phyloP scores from a whole-genome alignment of 37 sponge, comb jelly and placozoan genomes.

The Mnemiopsis leidyi region DNA sequence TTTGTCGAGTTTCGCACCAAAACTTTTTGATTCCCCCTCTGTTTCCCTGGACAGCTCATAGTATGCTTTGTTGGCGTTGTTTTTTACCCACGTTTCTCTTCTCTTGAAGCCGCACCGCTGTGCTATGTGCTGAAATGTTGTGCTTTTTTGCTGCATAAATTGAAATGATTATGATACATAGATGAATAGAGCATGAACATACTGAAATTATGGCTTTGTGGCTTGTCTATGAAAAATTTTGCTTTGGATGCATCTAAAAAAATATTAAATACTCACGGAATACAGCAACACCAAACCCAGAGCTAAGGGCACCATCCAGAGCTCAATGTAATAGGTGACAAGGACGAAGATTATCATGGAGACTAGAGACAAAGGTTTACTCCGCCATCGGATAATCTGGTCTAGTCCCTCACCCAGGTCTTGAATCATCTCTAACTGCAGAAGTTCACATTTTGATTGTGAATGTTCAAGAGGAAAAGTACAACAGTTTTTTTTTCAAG shows the following conservation, averaged over 20 bases:
- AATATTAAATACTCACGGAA: neutral
- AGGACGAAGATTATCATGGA: slow-evolving; percentile 58
- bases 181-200: too few species aligned
- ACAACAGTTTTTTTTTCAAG: too few species aligned
- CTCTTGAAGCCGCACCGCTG: neutral
- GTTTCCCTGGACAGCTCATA: neutral
- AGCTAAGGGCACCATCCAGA: slow-evolving; percentile 30
- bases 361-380: slow-evolving; percentile 39
- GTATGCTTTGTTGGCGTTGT: neutral
- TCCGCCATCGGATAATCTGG: slow-evolving; percentile 48
- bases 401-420: slow-evolving; percentile 37
- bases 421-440: slow-evolving; percentile 39
- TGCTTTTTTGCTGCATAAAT: too few species aligned
- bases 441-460: too few species aligned
- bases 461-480: too few species aligned
- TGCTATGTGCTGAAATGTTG: slow-evolving; percentile 18
- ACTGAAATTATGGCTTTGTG: too few species aligned
- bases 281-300: neutral
- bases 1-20: slow-evolving; percentile 46
- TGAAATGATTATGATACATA: too few species aligned
- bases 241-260: neutral
- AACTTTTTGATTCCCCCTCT: neutral
- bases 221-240: too few species aligned
- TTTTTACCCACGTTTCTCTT: neutral
- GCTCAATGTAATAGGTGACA: slow-evolving; percentile 15